These are phyloP conservation scores for Poicephalus gulielmi DNA, from an alignment of 2,113 vertebrate genomes.

Conservation along the genomic window DNA sequence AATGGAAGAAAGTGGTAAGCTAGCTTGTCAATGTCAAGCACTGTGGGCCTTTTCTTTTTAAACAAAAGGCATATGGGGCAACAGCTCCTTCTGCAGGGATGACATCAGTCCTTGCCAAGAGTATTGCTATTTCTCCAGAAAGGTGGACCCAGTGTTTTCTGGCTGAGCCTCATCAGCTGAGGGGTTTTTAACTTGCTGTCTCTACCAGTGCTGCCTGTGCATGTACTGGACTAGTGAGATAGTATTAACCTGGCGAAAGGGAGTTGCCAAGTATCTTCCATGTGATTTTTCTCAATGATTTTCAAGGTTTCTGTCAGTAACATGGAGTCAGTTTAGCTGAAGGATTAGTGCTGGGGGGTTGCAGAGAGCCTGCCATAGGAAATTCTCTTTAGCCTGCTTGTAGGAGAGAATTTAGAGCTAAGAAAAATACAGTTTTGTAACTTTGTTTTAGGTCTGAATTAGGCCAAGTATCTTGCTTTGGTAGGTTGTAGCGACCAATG, in stretches of 20 bases:
- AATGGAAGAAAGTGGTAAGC: background rate
- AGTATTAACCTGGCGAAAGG: background rate
- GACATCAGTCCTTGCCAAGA: background rate
- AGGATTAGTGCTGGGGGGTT: fast-evolving
- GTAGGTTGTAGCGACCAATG: background rate
- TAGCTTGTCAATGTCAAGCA: background rate
- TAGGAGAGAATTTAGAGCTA: background rate
- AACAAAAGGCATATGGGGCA: background rate
- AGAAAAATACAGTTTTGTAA: background rate
- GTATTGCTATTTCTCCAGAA: background rate
- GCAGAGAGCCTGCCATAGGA: background rate
- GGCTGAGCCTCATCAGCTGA: background rate
- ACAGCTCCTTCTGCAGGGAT: background rate
- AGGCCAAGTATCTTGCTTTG: background rate
- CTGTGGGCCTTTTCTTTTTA: background rate
- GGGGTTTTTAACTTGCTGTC: no score
- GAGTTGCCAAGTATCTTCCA: background rate
- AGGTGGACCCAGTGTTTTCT: background rate
- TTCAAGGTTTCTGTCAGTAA: background rate
- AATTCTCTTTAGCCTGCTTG: background rate
- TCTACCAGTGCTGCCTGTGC: background rate
- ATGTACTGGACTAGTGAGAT: background rate
- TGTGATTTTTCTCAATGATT: background rate
- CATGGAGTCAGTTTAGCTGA: background rate
- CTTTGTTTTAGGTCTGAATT: background rate